Base-by-base conservation (phyloP, 2,113 vertebrate genomes). In the Excalfactoria chinensis region DNA sequence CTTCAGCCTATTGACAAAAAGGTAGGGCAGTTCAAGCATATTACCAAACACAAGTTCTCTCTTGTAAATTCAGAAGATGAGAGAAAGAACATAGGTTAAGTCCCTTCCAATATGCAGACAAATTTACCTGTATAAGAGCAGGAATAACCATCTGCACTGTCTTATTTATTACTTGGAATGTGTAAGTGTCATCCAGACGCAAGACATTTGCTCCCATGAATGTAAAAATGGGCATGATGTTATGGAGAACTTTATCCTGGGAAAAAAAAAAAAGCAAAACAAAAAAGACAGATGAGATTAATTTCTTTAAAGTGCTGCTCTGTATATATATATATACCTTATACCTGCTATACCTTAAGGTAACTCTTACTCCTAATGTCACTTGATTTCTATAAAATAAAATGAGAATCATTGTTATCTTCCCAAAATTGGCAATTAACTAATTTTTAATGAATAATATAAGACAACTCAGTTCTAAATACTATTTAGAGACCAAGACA, bases 211-310 rank as follows among this genome's bases (percentile, higher is more conserved):
- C 98, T 13, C 99, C 99, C 99, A 99, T 99, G 96, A 99, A 99
- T 51, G 99, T 99, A 92, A 99, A 99, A 96, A 99, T 99, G 73
- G 99, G 98, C 99, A 99, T 99, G 93, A 99, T 99, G 90, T 99
- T 99, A 96, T 99, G 99, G 11, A 99, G 98, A 90, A 99, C 99
- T 93, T 99, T 99, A 88, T 99, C 99, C 99, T 99, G 96, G 30
- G 4, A 51, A 51, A 26, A 51, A 49, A 49, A 95, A 40, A 92
- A 96, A 19, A n/a, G n/a, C n/a, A n/a, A 7, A 37, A 37, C 37
- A 37, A 37, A 37, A 96, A 5, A n/a, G 11, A 91, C 5, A 80
- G 59, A 87, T 90, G 5, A n/a, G 60, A 72, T 93, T 60, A 80
- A 40, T 85, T 91, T 84, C 89, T 77, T 43, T 51, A 13, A 46